These are phyloP conservation scores for Cosmopolites sordidus DNA, from an alignment of 2,888 invertebrate species.

Conservation along the genomic window DNA sequence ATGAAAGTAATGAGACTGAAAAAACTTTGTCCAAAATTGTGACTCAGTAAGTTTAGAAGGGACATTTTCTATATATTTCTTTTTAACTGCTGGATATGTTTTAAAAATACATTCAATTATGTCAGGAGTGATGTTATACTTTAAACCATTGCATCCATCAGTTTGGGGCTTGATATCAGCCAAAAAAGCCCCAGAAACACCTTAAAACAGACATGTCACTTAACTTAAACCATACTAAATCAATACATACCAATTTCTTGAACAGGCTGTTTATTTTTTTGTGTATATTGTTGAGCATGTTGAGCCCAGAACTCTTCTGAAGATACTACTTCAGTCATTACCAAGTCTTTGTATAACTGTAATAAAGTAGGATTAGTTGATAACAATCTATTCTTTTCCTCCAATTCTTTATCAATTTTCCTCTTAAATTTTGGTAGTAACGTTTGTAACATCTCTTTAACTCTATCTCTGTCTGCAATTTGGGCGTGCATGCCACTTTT, in stretches of 20 bases:
- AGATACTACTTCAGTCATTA: slow-evolving; percentile 90
- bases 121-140: slow-evolving; percentile 95
- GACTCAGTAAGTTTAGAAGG: slow-evolving; percentile 92
- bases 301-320: slow-evolving; percentile 98
- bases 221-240: neutral
- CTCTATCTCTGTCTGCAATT: slow-evolving; percentile 84
- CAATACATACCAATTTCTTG: slow-evolving; percentile 73
- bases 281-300: slow-evolving; percentile 73
- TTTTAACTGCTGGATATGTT: slow-evolving; percentile 97
- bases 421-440: slow-evolving; percentile 89
- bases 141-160: slow-evolving; percentile 93
- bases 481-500: slow-evolving; percentile 78
- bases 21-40: slow-evolving; percentile 99
- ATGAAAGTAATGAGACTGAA: slow-evolving; percentile 99
- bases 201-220: slow-evolving; percentile 40
- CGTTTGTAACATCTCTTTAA: slow-evolving; percentile 87
- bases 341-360: slow-evolving; percentile 94
- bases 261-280: slow-evolving; percentile 62
- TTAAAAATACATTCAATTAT: slow-evolving; percentile 98
- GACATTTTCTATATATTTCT: slow-evolving; percentile 94
- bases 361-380: slow-evolving; percentile 86
- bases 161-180: slow-evolving; percentile 96
- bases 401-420: slow-evolving; percentile 59
- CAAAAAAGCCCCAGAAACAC: slow-evolving; percentile 71
- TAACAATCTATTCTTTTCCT: slow-evolving; percentile 64